A percentile compares a stretch with the other conserved stretches of the same genome.
Conservation (phyloP, 2,797 vertebrate species). For the Onychomys leucogaster region DNA sequence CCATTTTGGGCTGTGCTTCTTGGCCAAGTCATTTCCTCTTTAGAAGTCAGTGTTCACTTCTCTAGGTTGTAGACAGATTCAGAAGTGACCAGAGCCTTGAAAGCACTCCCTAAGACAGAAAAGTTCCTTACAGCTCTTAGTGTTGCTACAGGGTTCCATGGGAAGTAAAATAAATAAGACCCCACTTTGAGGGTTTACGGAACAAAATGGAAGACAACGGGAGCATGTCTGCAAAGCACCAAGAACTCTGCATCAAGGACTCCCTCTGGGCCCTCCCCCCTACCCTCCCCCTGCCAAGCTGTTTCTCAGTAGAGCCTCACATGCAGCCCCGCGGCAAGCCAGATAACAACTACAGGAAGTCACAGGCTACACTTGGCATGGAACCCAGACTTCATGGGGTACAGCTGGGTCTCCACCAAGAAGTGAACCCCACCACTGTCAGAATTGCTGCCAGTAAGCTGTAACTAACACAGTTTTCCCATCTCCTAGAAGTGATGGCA, state of each 20-base stretch:
- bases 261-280: not conserved
- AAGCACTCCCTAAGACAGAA: slow-evolving; percentile 3
- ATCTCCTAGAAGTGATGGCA: not conserved
- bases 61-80: not conserved
- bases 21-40: slow-evolving; percentile 16
- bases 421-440: not conserved
- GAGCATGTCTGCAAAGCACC: not conserved
- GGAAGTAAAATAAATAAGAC: not conserved
- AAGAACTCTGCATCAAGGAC: not conserved
- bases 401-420: not conserved
- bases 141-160: not conserved
- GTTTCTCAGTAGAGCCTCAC: slow-evolving; percentile 52
- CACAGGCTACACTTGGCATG: not conserved
- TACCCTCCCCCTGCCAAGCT: not conserved
- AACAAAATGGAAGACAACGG: slow-evolving; percentile 4
- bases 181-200: not conserved
- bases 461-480: not conserved
- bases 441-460: not conserved
- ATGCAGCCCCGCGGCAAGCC: not conserved
- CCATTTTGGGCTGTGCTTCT: slow-evolving; percentile 17
- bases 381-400: not conserved
- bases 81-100: slow-evolving; percentile 24
- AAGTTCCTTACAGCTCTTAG: slow-evolving; percentile 21
- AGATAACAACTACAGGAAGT: slow-evolving; percentile 24
- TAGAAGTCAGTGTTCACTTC: slow-evolving; percentile 3